Conservation (phyloP, 2,888 invertebrate species). For the Orthosia gothica region DNA sequence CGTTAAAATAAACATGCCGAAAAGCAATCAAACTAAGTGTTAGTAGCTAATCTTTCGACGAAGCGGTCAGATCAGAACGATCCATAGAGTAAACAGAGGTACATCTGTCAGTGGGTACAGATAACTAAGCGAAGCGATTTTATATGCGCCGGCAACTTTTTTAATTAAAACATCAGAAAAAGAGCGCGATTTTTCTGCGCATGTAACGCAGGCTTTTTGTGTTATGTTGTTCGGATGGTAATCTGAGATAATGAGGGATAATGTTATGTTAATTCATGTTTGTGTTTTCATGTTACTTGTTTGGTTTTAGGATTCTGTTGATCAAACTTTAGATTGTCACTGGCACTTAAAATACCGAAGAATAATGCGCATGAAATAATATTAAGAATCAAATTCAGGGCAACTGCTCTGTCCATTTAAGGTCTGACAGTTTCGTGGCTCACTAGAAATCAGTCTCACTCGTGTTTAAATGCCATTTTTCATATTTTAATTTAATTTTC, state of each 20-base stretch:
- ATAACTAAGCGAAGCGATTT: constrained; percentile 47
- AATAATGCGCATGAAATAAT: not conserved
- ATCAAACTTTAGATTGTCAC: not conserved
- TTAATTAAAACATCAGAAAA: constrained; percentile 60
- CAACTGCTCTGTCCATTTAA: not conserved
- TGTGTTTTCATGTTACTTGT: not conserved
- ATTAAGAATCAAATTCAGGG: not conserved
- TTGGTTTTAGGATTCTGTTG: not conserved
- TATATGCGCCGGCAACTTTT: constrained; percentile 47
- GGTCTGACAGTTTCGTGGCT: not conserved
- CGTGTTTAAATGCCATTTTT: not conserved
- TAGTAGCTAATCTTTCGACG: constrained; percentile 67
- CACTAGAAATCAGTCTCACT: not conserved
- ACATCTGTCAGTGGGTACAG: constrained; percentile 50
- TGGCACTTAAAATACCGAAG: not conserved
- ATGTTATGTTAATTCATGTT: constrained; percentile 15
- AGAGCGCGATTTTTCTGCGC: constrained; percentile 24
- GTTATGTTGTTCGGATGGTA: constrained; percentile 34
- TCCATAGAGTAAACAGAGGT: constrained; percentile 60
- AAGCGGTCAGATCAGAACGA: constrained; percentile 55
- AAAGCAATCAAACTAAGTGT: constrained; percentile 68
- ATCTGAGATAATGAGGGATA: constrained; percentile 27
- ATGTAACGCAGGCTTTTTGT: constrained; percentile 32
- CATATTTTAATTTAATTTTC: constrained; percentile 1
- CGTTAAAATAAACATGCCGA: constrained; percentile 58